Base-by-base conservation (phyloP, 2,888 invertebrate species). In the Caradrina clavipalpis region DNA sequence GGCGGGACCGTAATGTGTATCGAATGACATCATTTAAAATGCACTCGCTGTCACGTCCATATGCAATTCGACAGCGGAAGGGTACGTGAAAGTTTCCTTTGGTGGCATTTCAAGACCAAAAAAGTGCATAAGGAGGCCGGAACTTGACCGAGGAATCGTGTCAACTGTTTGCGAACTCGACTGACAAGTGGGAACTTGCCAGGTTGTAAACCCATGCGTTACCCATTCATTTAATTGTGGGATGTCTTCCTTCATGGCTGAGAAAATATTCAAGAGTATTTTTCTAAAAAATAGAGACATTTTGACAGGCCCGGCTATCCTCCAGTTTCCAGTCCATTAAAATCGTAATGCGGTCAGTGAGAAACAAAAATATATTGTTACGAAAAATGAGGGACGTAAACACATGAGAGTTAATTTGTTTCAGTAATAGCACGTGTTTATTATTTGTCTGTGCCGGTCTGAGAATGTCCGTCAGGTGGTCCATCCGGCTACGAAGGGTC, bases 121-220 rank as follows among this genome's bases (percentile, higher is more conserved):
- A 91, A 90, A 88, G 87, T 88, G 86, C 88, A 90, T 82, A 87
- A 89, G 86, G 81, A 67, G 83, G 84, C 84, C 86, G 86, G 86
- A 89, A 91, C 86, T 90, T 87, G 84, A 84, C 70, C 83, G 78
- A 82, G 76, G 81, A 88, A 86, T 86, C 85, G 88, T 89, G 90
- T 90, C 90, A 90, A 91, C 87, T 66, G 83, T 89, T 89, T 85
- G 87, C 86, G 78, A 92, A 92, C 89, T 91, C 83, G 78, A 88
- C 88, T 92, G 90, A 91, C 89, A 87, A 92, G 88, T 88, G 83
- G 81, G 85, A 85, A 87, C 81, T 84, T 85, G 84, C 86, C 82
- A 84, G 85, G 87, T 87, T 87, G 86, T 89, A 88, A 85, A 86
- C 84, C 80, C 86, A 80, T 72, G 73, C 79, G 79, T 86, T 85